phyloP scores from a whole-genome alignment of 1,140 invertebrate species.

The Drosophila insularis region DNA sequence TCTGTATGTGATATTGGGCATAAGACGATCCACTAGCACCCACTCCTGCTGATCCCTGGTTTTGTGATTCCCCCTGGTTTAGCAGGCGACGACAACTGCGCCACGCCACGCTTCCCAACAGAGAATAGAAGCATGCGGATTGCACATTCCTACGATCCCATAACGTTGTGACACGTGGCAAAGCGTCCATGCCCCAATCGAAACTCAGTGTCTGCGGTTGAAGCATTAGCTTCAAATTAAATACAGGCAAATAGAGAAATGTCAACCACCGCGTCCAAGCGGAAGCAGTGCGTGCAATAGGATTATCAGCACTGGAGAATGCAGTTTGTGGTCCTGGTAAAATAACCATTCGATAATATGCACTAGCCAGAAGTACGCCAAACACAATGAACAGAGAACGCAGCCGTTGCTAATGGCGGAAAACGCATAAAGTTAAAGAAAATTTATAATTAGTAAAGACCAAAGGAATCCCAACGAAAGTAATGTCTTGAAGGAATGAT shows the following conservation, averaged over 20 bases:
- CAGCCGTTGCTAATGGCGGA: conserved; percentile 85
- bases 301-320: conserved; percentile 95
- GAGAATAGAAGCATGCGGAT: conserved; percentile 88
- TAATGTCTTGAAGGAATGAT: neutral
- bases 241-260: conserved; percentile 93
- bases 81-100: conserved; percentile 56
- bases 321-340: conserved; percentile 87
- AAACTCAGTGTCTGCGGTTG: conserved; percentile 93
- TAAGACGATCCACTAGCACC: conserved; percentile 15
- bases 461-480: no score
- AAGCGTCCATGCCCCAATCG: conserved; percentile 98
- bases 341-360: conserved; percentile 86
- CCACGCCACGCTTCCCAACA: conserved; percentile 83
- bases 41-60: conserved; percentile 7
- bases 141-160: conserved; percentile 90
- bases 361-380: conserved; percentile 83
- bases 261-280: conserved; percentile 90
- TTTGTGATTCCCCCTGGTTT: conserved; percentile 17
- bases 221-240: conserved; percentile 92
- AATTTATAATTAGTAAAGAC: neutral
- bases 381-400: conserved; percentile 85
- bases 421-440: neutral
- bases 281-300: conserved; percentile 90
- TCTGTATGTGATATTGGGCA: conserved; percentile 69
- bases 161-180: conserved; percentile 89